These are phyloP conservation scores for Apteryx mantelli DNA, from an alignment of 2,113 vertebrate genomes.

Conservation along the genomic window DNA sequence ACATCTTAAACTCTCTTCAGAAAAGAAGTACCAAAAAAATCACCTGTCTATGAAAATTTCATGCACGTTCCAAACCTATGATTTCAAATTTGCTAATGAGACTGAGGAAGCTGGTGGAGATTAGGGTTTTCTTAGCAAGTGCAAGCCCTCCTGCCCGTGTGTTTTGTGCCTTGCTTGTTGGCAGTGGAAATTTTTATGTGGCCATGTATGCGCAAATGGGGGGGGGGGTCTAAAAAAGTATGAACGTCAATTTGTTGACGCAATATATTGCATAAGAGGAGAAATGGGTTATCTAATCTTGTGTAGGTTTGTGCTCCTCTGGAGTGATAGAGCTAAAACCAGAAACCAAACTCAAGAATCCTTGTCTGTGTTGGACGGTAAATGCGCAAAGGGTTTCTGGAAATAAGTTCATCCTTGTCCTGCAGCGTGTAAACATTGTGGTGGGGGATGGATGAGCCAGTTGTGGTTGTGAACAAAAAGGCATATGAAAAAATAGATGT, in stretches of 20 bases:
- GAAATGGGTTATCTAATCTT: not conserved
- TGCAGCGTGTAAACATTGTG: accelerated
- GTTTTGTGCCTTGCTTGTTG: not conserved
- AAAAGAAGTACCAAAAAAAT: too few species aligned
- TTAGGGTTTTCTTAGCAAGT: not conserved
- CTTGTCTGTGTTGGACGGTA: not conserved
- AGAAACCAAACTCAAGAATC: not conserved
- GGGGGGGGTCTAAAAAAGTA: not conserved
- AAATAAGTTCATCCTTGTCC: not conserved
- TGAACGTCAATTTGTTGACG: not conserved
- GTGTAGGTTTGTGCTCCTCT: not conserved
- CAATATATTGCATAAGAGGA: accelerated
- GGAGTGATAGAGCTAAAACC: not conserved
- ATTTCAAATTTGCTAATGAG: not conserved
- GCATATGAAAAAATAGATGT: not conserved
- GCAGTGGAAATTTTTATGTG: not conserved
- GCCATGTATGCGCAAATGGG: accelerated
- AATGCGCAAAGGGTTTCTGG: not conserved
- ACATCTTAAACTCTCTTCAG: too few species aligned
- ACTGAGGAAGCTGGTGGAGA: not conserved
- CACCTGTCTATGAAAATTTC: too few species aligned
- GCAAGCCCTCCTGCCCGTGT: not conserved
- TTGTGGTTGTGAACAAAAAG: not conserved
- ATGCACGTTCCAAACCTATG: not conserved
- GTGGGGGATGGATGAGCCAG: accelerated